Percentiles rank a stretch among this genome's conserved stretches.
phyloP scores from a whole-genome alignment of 2,888 invertebrate species.

The Lithophane semibrunnea region DNA sequence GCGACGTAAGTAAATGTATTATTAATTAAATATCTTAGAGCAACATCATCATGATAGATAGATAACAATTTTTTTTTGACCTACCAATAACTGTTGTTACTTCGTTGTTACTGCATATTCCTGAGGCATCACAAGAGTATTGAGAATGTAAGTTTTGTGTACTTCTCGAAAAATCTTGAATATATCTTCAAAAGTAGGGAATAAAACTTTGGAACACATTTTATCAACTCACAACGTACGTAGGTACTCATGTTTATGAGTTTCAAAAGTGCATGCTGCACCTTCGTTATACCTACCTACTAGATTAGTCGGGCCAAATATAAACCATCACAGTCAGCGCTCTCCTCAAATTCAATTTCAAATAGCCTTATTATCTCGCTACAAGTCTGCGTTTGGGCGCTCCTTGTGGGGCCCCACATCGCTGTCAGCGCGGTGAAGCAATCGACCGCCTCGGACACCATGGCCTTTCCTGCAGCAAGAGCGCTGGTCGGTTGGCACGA shows the following conservation, averaged over 20 bases:
- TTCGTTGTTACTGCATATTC: conserved; percentile 11
- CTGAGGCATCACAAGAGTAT: conserved; percentile 20
- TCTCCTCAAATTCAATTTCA: no score
- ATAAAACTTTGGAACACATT: conserved; percentile 34
- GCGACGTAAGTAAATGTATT: no score
- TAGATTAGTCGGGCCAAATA: neutral
- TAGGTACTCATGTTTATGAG: conserved; percentile 19
- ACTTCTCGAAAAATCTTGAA: conserved; percentile 43
- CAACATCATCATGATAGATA: neutral
- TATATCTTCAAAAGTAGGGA: conserved; percentile 37
- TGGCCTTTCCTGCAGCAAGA: no score
- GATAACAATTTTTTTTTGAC: neutral
- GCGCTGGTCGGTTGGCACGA: no score
- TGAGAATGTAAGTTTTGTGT: conserved; percentile 27
- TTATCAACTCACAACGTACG: conserved; percentile 38
- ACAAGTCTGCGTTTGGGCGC: no score
- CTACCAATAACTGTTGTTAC: neutral
- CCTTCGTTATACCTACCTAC: neutral
- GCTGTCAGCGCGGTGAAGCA: no score
- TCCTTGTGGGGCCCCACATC: no score
- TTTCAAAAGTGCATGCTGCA: conserved; percentile 22
- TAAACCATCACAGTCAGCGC: neutral
- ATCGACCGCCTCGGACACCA: no score
- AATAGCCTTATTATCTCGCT: no score
- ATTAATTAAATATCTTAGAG: no score